These are phyloP conservation scores for Cranoglanis bouderius DNA, from an alignment of 2,113 vertebrate genomes.

Conservation along the genomic window DNA sequence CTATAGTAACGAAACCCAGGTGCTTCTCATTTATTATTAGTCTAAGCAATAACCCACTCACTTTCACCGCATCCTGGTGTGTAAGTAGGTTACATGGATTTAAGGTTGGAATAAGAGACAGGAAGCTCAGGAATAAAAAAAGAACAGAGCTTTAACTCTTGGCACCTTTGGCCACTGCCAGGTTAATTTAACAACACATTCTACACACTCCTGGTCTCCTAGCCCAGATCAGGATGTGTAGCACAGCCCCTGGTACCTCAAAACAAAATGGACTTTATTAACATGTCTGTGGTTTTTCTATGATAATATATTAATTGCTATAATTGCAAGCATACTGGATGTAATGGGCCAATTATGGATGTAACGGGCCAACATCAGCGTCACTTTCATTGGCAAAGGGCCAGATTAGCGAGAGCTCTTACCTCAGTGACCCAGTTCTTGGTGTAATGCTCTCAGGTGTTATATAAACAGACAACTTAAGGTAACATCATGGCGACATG, in stretches of 20 bases:
- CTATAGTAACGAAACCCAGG: background rate
- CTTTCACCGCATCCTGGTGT: slow-evolving; percentile 39
- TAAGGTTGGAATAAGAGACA: slow-evolving; percentile 39
- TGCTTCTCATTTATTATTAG: background rate
- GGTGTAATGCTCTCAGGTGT: slow-evolving; percentile 38
- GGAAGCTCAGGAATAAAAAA: slow-evolving; percentile 51
- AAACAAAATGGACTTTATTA: background rate
- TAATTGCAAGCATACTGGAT: background rate
- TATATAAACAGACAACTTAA: slow-evolving; percentile 50
- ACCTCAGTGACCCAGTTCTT: slow-evolving; percentile 44
- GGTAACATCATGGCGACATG: background rate
- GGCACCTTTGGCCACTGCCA: background rate
- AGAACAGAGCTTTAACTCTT: slow-evolving; percentile 34
- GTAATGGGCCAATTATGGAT: background rate
- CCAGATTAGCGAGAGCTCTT: slow-evolving; percentile 10
- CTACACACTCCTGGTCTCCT: background rate
- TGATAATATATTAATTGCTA: background rate
- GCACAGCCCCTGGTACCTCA: background rate
- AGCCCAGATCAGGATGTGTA: background rate
- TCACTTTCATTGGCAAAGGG: slow-evolving; percentile 4
- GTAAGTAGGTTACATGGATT: slow-evolving; percentile 54
- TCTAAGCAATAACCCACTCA: background rate
- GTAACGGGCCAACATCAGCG: background rate
- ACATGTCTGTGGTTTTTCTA: background rate
- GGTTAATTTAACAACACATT: background rate